A percentile compares a stretch with the other conserved stretches of the same genome.
Conservation (phyloP, 1,140 invertebrate genomes). For the Drosophila teissieri region DNA sequence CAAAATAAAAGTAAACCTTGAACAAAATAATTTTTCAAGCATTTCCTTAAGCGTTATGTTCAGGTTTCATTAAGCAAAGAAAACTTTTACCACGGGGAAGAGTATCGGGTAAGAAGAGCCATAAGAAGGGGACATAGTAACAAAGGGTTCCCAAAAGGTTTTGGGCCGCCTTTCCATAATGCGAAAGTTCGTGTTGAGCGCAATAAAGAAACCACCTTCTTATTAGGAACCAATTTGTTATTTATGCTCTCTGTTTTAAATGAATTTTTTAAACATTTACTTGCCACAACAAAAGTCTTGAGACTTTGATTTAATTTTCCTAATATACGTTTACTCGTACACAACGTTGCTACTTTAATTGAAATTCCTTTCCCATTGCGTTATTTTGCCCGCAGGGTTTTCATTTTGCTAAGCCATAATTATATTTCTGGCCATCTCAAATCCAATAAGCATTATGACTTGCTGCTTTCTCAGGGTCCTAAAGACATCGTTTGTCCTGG, state of each 20-base stretch:
- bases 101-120: background rate
- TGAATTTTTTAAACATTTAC: constrained; percentile 76
- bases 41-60: constrained; percentile 76
- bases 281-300: constrained; percentile 20
- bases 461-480: constrained; percentile 51
- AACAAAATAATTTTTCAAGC: constrained; percentile 77
- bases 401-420: constrained; percentile 64
- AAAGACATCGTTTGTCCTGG: constrained; percentile 38
- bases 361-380: constrained; percentile 60
- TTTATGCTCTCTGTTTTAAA: constrained; percentile 70
- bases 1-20: constrained; percentile 32
- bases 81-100: constrained; percentile 63
- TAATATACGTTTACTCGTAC: background rate
- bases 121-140: constrained; percentile 12
- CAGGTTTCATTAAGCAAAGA: constrained; percentile 73
- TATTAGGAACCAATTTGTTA: constrained; percentile 79
- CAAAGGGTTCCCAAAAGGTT: constrained; percentile 27
- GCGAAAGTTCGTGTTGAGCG: constrained; percentile 9
- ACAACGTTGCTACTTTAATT: constrained; percentile 66
- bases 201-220: constrained; percentile 65
- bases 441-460: constrained; percentile 81
- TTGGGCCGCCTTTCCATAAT: constrained; percentile 59
- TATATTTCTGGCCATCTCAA: constrained; percentile 67
- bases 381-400: constrained; percentile 12
- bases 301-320: constrained; percentile 29